Evolutionary conservation across 2,113 vertebrate genomes (phyloP).

Genomic region (Helogale parvula): DNA sequence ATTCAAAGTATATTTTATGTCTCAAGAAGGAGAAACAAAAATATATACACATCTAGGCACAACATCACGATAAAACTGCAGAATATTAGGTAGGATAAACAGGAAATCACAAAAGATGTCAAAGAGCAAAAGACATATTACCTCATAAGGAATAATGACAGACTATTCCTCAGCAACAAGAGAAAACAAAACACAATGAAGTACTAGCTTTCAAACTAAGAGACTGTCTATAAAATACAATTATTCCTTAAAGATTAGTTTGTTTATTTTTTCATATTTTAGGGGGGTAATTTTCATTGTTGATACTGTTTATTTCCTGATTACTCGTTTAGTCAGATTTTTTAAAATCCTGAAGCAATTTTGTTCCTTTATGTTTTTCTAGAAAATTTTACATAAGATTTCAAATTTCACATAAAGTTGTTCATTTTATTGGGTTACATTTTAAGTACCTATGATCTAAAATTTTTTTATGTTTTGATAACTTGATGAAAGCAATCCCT

Average conservation of each 20-base stretch:
- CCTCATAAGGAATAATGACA: neutral
- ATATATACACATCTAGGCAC: neutral
- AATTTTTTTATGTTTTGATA: neutral
- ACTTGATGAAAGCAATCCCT: neutral
- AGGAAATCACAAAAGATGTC: neutral
- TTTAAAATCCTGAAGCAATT: neutral
- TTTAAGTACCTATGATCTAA: neutral
- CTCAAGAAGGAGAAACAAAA: neutral
- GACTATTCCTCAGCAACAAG: neutral
- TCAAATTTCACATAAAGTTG: conserved; percentile 30
- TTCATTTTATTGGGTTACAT: conserved; percentile 2
- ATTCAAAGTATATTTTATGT: neutral
- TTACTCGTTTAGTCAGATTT: neutral
- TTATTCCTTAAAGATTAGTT: neutral
- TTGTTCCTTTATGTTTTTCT: neutral
- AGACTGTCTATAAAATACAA: neutral
- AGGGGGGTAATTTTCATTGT: neutral
- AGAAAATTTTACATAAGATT: neutral
- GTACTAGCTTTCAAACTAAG: neutral
- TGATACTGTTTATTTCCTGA: neutral
- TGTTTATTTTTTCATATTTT: neutral
- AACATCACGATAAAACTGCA: neutral
- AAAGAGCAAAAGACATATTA: neutral
- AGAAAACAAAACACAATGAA: neutral
- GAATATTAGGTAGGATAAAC: neutral